These are phyloP conservation scores for Pandemis corylana DNA, from an alignment of 2,888 invertebrate genomes.

Conservation along the genomic window DNA sequence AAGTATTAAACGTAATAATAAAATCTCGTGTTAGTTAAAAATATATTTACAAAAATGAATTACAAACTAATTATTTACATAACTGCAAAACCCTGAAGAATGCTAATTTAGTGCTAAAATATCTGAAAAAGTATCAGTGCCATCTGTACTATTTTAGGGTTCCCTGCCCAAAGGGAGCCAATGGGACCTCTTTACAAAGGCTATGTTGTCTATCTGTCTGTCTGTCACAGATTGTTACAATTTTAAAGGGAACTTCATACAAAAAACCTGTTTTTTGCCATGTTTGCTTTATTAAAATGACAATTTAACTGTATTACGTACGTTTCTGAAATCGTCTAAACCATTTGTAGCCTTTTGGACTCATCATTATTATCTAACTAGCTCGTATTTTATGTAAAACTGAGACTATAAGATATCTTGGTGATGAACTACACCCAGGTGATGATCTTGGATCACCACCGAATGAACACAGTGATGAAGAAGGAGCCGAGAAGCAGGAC, in stretches of 20 bases:
- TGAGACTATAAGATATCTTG: not conserved
- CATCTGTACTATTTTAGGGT: not conserved
- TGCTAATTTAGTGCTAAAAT: conserved; percentile 10
- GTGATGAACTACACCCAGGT: not conserved
- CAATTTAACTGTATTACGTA: too few relatives aligned
- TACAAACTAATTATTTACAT: conserved; percentile 42
- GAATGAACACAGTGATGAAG: conserved; percentile 61
- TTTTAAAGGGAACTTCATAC: too few relatives aligned
- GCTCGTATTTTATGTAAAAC: not conserved
- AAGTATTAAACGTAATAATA: conserved; percentile 20
- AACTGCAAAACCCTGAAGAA: conserved; percentile 35
- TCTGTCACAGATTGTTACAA: too few relatives aligned
- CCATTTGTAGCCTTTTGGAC: too few relatives aligned
- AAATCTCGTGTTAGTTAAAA: conserved; percentile 49
- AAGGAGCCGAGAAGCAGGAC: conserved; percentile 65
- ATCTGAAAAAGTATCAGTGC: not conserved
- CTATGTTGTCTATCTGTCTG: too few relatives aligned
- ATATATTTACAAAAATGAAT: conserved; percentile 53
- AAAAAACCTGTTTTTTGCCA: too few relatives aligned
- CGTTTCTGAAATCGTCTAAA: too few relatives aligned
- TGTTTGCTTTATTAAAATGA: too few relatives aligned
- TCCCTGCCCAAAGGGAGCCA: not conserved
- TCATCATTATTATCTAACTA: too few relatives aligned
- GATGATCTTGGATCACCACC: conserved; percentile 54
- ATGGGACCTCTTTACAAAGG: too few relatives aligned